Evolutionary conservation across 1,140 invertebrate genomes (phyloP).

Genomic region (Hyles vespertilio): DNA sequence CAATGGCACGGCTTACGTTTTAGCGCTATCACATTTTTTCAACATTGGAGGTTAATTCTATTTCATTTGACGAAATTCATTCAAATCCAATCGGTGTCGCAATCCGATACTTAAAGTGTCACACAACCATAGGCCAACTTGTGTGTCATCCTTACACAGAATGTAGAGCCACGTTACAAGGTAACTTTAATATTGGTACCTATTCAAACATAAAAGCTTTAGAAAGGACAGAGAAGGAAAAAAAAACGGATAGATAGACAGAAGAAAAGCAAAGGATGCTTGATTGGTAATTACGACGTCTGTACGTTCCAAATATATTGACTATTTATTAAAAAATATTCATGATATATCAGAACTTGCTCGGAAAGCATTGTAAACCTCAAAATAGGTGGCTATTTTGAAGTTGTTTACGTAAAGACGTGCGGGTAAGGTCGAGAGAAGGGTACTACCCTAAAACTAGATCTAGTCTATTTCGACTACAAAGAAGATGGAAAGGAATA

Average conservation of each 20-base stretch:
- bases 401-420: constrained; percentile 19
- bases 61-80: neutral
- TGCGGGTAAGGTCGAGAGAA: constrained; percentile 28
- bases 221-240: constrained; percentile 22
- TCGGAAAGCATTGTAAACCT: no score
- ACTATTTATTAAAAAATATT: no score
- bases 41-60: no score
- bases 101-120: constrained; percentile 34
- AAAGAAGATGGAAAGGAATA: constrained; percentile 72
- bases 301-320: constrained; percentile 16
- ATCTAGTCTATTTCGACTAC: constrained; percentile 66
- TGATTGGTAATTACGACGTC: constrained; percentile 20
- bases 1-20: constrained; percentile 6
- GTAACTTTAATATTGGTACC: constrained; percentile 49
- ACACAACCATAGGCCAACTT: constrained; percentile 19
- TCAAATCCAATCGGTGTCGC: constrained; percentile 44
- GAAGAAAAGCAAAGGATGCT: constrained; percentile 24
- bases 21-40: no score
- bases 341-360: no score
- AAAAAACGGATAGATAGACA: constrained; percentile 13
- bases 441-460: constrained; percentile 64
- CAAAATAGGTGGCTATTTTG: neutral
- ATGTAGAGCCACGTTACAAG: constrained; percentile 52
- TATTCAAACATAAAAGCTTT: constrained; percentile 31
- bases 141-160: constrained; percentile 22